Percentiles rank a stretch among this genome's conserved stretches.
Conservation (phyloP, 2,888 invertebrate genomes). For the Agrilus mali region DNA sequence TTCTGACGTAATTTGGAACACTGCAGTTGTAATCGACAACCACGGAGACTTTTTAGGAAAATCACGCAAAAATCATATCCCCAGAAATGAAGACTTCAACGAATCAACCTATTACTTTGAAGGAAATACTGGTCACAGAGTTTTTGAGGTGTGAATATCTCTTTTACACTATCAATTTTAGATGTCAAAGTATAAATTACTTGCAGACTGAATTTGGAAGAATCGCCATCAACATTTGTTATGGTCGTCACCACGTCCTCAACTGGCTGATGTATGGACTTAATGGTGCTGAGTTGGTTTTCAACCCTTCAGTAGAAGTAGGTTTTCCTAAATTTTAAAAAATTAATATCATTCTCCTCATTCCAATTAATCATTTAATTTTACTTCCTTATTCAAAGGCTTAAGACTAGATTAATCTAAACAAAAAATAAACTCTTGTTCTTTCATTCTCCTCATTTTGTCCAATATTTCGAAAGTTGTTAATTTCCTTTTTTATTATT, state of each 20-base stretch:
- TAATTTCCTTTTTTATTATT: not conserved
- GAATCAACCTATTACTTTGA: slow-evolving; percentile 94
- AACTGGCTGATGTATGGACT: slow-evolving; percentile 97
- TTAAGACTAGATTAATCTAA: too few relatives aligned
- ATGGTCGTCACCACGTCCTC: slow-evolving; percentile 92
- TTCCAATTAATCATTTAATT: too few relatives aligned
- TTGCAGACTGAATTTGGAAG: slow-evolving; percentile 64
- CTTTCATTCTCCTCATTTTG: not conserved
- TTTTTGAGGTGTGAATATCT: slow-evolving; percentile 30
- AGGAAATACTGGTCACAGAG: slow-evolving; percentile 88
- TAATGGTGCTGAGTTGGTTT: slow-evolving; percentile 97
- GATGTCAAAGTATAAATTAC: too few relatives aligned
- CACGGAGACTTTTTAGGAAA: slow-evolving; percentile 80
- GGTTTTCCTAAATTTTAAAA: slow-evolving; percentile 11
- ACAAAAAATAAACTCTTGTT: too few relatives aligned
- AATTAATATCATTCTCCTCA: too few relatives aligned
- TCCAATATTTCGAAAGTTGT: not conserved
- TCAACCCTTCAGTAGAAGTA: slow-evolving; percentile 95
- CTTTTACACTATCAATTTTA: too few relatives aligned
- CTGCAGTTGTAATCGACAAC: slow-evolving; percentile 82
- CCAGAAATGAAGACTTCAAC: slow-evolving; percentile 93
- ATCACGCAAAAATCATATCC: slow-evolving; percentile 95
- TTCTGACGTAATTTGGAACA: slow-evolving; percentile 85
- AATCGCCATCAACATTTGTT: slow-evolving; percentile 93
- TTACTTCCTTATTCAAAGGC: too few relatives aligned